Evolutionary conservation across 1,140 invertebrate genomes (phyloP).

Genomic region (Ceratina japonica): DNA sequence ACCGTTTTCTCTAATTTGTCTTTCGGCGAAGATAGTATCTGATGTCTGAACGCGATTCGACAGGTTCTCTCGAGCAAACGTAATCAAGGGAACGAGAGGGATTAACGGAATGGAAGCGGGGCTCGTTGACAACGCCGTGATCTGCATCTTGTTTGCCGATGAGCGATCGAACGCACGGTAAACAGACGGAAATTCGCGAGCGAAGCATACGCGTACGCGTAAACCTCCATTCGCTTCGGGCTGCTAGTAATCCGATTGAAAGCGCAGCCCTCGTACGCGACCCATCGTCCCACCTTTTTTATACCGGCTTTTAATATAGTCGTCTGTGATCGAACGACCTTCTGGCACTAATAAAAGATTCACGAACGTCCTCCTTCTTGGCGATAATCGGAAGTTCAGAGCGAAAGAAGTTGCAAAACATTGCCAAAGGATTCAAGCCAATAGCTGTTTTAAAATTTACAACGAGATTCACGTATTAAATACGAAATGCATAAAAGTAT

Average conservation of each 20-base stretch:
- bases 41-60: too few relatives aligned
- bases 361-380: not conserved
- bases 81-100: conserved; percentile 42
- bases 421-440: not conserved
- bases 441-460: too few relatives aligned
- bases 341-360: not conserved
- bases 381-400: not conserved
- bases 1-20: conserved; percentile 13
- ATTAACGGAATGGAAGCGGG: conserved; percentile 34
- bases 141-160: conserved; percentile 58
- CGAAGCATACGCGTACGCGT: conserved; percentile 24
- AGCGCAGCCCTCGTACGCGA: conserved; percentile 21
- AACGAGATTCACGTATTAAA: too few relatives aligned
- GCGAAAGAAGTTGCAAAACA: not conserved
- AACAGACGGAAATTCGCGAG: conserved; percentile 46
- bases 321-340: conserved; percentile 2
- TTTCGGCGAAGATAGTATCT: not conserved
- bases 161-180: conserved; percentile 54
- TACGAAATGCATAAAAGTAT: too few relatives aligned
- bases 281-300: too few relatives aligned
- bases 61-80: not conserved
- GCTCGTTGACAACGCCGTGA: conserved; percentile 42
- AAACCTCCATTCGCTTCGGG: not conserved
- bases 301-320: too few relatives aligned
- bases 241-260: conserved; percentile 33